Base-by-base conservation (phyloP, 2,113 vertebrate genomes). In the Oxygymnocypris stewartii region DNA sequence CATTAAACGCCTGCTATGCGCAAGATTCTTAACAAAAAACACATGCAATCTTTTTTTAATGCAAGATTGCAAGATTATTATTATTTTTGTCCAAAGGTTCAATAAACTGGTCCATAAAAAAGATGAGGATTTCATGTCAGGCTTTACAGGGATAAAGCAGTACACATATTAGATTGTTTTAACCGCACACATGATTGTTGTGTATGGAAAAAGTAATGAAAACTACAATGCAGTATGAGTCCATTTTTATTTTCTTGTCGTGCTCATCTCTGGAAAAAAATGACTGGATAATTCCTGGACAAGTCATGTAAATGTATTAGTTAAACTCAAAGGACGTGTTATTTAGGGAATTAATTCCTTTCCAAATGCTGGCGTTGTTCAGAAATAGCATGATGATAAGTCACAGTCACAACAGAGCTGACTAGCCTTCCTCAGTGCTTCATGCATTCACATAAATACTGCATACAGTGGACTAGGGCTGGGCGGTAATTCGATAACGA, bases 341-440 rank as follows among this genome's bases (percentile, higher is more conserved):
- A 67, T 28, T 67, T 28, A 67, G 63, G 63, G 11, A 67, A n/a
- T 59, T 25, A 1, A 67, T 28, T 67, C 63, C 63, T 16, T 5
- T 67, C 63, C n/a, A 31, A 28, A 28, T 67, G 63, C 63, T 61
- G 20, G 20, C 23, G 23, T 61, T 61, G 57, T 61, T 61, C 8
- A 14, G n/a, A 67, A 67, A 28, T 28, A 31, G n/a, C 12, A 31
- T 67, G 63, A 0, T 10, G 28, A 28, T 67, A 31, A 14, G n/a
- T 67, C 63, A 31, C 25, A 67, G 57, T 61, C 57, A 61, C 57
- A 59, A 65, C 61, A 67, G 63, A 67, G 63, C 63, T 67, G 25
- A 67, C 6, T 25, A 67, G 11, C 28, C 12, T 16, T 28, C 12
- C 12, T 28, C 12, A 67, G 6, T 67, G 28, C 23, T 23, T 61